phyloP scores from a whole-genome alignment of 2,113 vertebrate genomes.

The Atrichornis clamosus region DNA sequence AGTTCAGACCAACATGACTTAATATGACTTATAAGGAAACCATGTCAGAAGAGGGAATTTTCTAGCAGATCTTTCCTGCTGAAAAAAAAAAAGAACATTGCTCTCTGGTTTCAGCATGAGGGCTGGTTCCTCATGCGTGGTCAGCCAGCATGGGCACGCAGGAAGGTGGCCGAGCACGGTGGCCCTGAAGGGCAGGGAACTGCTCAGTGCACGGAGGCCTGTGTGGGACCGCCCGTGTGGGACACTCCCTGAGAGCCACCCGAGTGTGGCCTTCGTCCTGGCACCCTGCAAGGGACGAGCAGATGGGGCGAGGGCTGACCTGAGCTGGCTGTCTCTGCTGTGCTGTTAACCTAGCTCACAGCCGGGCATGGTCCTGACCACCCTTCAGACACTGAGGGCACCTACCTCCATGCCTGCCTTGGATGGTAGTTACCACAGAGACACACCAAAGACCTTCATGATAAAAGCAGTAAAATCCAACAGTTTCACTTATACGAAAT shows the following conservation, averaged over 20 bases:
- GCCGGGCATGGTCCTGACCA: background rate
- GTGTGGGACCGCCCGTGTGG: background rate
- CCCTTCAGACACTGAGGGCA: background rate
- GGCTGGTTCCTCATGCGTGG: background rate
- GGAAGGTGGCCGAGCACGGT: fast-evolving
- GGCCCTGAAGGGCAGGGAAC: background rate
- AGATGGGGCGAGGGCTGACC: background rate
- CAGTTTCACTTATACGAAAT: background rate
- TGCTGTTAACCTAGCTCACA: background rate
- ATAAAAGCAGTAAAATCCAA: background rate
- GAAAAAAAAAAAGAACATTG: background rate
- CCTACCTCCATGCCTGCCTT: background rate
- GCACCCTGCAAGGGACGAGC: background rate
- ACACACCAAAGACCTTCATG: fast-evolving
- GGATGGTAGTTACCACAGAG: background rate
- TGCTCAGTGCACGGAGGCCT: background rate
- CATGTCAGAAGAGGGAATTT: background rate
- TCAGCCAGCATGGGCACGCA: fast-evolving
- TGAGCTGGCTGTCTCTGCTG: background rate
- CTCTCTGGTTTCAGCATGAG: background rate
- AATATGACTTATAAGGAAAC: background rate
- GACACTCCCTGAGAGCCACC: background rate
- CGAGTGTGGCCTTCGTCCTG: background rate
- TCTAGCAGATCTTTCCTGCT: background rate
- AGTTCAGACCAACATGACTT: background rate